Base-by-base conservation (phyloP, 2,113 vertebrate genomes). In the Brachyhypopomus occidentalis region DNA sequence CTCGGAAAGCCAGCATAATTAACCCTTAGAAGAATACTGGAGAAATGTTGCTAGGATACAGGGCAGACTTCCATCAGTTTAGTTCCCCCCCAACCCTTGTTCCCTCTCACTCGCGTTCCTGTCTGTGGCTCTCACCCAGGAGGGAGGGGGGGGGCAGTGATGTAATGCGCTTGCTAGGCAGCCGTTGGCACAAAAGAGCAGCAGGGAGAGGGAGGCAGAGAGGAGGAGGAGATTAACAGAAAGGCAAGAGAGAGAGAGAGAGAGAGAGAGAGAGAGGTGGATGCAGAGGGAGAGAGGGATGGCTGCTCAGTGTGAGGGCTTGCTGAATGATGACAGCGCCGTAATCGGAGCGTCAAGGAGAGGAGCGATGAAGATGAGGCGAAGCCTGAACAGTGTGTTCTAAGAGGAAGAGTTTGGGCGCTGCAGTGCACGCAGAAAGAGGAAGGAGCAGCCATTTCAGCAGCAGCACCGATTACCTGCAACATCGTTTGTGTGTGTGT, bases 81-180 rank as follows among this genome's bases (percentile, higher is more conserved):
- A 52, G 30, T 9, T 9, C 9, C 22, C 48, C 56, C 36, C 36
- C 45, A 27, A 20, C 25, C 38, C 55, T n/a, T 55, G 41, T 58
- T 45, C 56, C 52, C 56, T 41, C 25, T 55, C 34, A 56, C 79
- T 6, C 60, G 16, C 62, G 19, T 59, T 36, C 66, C 59, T 82
- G 12, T 71, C 62, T 83, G 52, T 56, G 83, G 81, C 64, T 69
- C 58, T 79, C 75, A 58, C 55, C 66, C 74, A 60, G 73, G 80
- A 83, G 86, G 84, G 78, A 73, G 78, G 62, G 36, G 45, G 78
- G 66, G 19, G 30, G 30, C 67, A 88, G 88, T 92, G 91, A 92
- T 92, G 91, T 93, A 87, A 92, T 87, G 90, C 81, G 86, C 84
- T 77, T 71, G 77, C 75, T 73, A 90, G 90, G 90, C 89, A 89